Evolutionary conservation across 2,113 vertebrate genomes (phyloP).

Genomic region (Pollimyrus isidori): DNA sequence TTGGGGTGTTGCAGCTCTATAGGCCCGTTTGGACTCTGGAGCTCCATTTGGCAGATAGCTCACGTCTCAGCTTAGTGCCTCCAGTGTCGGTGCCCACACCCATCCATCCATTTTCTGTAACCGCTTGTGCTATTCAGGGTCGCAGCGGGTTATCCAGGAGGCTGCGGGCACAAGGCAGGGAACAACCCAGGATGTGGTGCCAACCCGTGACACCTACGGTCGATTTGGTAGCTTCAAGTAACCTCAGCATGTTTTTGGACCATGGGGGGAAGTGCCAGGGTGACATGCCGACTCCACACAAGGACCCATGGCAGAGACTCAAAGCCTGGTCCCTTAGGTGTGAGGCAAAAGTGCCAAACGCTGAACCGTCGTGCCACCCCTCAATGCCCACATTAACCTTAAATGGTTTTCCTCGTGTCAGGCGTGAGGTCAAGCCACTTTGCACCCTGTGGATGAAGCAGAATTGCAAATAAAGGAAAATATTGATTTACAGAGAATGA

Average conservation of each 20-base stretch:
- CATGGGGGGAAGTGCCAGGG: neutral
- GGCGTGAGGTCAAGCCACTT: neutral
- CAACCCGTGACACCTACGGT: neutral
- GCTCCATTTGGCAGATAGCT: neutral
- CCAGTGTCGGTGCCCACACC: neutral
- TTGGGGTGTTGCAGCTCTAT: neutral
- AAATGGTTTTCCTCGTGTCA: neutral
- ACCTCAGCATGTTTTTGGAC: neutral
- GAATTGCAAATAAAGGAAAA: neutral
- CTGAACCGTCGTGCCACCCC: neutral
- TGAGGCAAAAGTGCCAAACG: neutral
- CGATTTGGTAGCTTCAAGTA: neutral
- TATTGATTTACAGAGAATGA: neutral
- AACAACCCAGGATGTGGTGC: neutral
- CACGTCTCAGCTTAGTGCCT: neutral
- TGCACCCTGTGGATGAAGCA: neutral
- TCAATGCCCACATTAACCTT: neutral
- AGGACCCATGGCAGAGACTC: neutral
- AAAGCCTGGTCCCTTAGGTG: neutral
- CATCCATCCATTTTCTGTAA: neutral
- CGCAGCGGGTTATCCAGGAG: neutral
- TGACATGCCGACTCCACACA: neutral
- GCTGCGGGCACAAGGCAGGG: neutral
- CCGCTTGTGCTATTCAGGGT: neutral
- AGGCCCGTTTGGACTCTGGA: neutral